Conservation (phyloP, 1,140 invertebrate genomes). For the Campoletis sonorensis region DNA sequence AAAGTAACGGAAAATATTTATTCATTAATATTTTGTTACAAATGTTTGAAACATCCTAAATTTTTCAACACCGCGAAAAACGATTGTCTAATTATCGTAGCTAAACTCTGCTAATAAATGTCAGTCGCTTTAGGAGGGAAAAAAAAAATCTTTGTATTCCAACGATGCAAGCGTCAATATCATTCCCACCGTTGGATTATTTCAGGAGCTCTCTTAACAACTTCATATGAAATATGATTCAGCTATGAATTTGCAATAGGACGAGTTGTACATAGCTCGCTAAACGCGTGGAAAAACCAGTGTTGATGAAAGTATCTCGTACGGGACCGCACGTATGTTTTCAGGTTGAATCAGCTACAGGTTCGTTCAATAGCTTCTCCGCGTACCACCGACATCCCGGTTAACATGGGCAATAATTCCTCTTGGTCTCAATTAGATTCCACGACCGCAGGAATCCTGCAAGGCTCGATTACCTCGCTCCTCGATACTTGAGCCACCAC, state of each 20-base stretch:
- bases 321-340: not conserved
- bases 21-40: too few species aligned
- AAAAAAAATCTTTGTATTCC: too few species aligned
- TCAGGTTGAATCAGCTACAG: constrained; percentile 8
- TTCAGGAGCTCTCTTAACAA: not conserved
- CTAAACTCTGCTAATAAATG: too few species aligned
- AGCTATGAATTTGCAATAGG: too few species aligned
- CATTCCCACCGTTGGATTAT: not conserved
- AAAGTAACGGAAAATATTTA: too few species aligned
- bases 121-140: too few species aligned
- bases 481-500: not conserved
- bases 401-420: not conserved
- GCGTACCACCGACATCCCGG: not conserved
- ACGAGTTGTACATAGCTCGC: not conserved
- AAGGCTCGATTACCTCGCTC: constrained; percentile 37
- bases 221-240: not conserved
- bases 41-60: too few species aligned
- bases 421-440: constrained; percentile 48
- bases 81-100: too few species aligned
- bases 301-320: not conserved
- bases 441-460: constrained; percentile 39
- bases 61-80: too few species aligned
- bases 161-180: too few species aligned
- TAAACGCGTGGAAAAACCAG: not conserved
- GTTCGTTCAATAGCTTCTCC: not conserved